Percentiles rank a stretch among this genome's conserved stretches.
Evolutionary conservation across 2,797 vertebrate genomes (phyloP).

Genomic region (Ambastaia sidthimunki): DNA sequence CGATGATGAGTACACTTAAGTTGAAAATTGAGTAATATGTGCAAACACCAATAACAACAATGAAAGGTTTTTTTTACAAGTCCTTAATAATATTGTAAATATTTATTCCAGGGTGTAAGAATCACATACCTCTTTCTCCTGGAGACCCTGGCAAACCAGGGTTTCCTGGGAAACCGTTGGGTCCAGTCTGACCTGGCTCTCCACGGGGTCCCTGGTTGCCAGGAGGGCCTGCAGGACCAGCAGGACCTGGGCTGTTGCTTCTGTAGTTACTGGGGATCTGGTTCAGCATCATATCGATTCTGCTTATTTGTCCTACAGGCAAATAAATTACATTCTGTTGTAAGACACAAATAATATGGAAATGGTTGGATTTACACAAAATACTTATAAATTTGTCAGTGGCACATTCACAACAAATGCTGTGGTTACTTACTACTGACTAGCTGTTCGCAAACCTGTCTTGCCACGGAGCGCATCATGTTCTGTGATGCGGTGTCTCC

Average conservation of each 20-base stretch:
- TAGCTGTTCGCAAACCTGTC: conserved; percentile 97
- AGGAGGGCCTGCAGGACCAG: conserved; percentile 88
- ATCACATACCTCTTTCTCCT: conserved; percentile 89
- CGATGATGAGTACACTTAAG: no score
- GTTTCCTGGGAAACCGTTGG: conserved; percentile 90
- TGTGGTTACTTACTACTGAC: conserved; percentile 82
- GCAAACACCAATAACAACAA: no score
- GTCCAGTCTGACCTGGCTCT: conserved; percentile 90
- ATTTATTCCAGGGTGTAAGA: background rate
- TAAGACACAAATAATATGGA: background rate
- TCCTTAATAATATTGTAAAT: no score
- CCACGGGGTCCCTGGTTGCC: conserved; percentile 85
- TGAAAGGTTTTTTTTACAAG: no score
- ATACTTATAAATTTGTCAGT: background rate
- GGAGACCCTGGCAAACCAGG: conserved; percentile 88
- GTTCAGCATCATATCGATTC: conserved; percentile 94
- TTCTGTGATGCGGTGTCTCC: conserved; percentile 96
- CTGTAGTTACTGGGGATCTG: conserved; percentile 96
- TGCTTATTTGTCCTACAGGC: conserved; percentile 90
- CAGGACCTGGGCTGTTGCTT: conserved; percentile 88
- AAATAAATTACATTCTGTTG: background rate
- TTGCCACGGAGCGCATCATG: conserved; percentile 97
- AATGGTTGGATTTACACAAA: background rate
- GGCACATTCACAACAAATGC: background rate
- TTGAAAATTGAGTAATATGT: no score